phyloP scores from a whole-genome alignment of 2,888 invertebrate genomes.

The Melanargia galathea region DNA sequence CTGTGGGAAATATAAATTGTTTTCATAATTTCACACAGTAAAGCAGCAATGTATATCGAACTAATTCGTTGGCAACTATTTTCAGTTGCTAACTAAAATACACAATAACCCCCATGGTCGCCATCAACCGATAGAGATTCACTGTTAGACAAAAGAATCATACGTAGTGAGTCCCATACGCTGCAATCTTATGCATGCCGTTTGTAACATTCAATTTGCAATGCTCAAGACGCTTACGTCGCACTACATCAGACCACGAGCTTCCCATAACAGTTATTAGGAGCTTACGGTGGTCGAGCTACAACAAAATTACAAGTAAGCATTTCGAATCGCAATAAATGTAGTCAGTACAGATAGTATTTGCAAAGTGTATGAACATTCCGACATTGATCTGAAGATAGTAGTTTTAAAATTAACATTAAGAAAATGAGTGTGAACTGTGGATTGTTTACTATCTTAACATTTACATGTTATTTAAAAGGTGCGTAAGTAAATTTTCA shows the following conservation, averaged over 20 bases:
- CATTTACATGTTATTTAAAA: constrained; percentile 3
- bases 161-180: too few relatives aligned
- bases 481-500: constrained; percentile 23
- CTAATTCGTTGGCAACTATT: too few relatives aligned
- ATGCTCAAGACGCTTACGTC: constrained; percentile 28
- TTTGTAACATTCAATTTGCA: too few relatives aligned
- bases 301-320: constrained; percentile 37
- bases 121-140: too few relatives aligned
- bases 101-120: too few relatives aligned
- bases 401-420: neutral
- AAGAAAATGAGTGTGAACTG: constrained; percentile 1
- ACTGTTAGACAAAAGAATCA: too few relatives aligned
- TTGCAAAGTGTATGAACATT: constrained; percentile 32
- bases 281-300: constrained; percentile 31
- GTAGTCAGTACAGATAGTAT: constrained; percentile 37
- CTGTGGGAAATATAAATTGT: too few relatives aligned
- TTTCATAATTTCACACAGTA: too few relatives aligned
- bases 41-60: too few relatives aligned
- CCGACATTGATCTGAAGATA: neutral
- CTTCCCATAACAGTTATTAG: constrained; percentile 32
- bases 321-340: constrained; percentile 37
- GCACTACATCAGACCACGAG: constrained; percentile 28
- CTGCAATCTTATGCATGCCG: too few relatives aligned
- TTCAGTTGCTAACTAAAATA: too few relatives aligned
- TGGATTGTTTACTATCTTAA: neutral